Evolutionary conservation across 2,888 invertebrate genomes (phyloP), one percentile per base, ranked within the genome.

Genomic region (Amphimallon solstitiale): DNA sequence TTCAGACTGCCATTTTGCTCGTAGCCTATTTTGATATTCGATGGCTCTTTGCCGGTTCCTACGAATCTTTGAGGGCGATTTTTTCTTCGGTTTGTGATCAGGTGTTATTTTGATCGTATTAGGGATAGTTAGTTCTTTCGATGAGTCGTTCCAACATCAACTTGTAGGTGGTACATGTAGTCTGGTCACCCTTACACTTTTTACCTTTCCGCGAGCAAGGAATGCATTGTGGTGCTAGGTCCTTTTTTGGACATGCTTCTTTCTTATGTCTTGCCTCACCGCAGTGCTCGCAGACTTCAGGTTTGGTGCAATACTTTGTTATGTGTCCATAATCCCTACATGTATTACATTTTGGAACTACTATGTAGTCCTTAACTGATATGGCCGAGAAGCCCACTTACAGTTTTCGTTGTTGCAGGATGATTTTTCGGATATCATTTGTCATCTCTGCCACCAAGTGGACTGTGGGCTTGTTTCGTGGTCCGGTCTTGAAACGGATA

Each of bases 401-500:
- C 0, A 63, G 2, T 34, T 35, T 61, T 0, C 29, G 9, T 7
- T 38, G 63, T 12, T 9, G 1, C 1, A 65, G 15, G 3, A 56
- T 29, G 1, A 10, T 1, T 9, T 51, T 56, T 21, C 63, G 15
- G 1, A 59, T 10, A 12, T 23, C 19, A 7, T 34, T 37, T 0
- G 40, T 10, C 0, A 59, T 54, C 21, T 69, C 62, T 0, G 35
- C 45, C 0, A 69, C 65, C 0, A 49, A 2, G 46, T 69, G 67
- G 46, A n/a, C n/a, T n/a, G n/a, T n/a, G n/a, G n/a, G 15, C 40
- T 38, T 67, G 12, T 35, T 48, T 34, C 45, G 19, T 1, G 65
- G 65, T 5, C 59, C 67, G 0, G 65, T 59, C 49, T 48, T 69
- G 59, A 69, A 69, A 0, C 61, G 5, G 3, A 67, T 12, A 0